A percentile compares a stretch with the other conserved stretches of the same genome.
These are phyloP conservation scores for Brachypalpus laphriformis DNA, from an alignment of 2,888 invertebrate genomes.

Conservation along the genomic window DNA sequence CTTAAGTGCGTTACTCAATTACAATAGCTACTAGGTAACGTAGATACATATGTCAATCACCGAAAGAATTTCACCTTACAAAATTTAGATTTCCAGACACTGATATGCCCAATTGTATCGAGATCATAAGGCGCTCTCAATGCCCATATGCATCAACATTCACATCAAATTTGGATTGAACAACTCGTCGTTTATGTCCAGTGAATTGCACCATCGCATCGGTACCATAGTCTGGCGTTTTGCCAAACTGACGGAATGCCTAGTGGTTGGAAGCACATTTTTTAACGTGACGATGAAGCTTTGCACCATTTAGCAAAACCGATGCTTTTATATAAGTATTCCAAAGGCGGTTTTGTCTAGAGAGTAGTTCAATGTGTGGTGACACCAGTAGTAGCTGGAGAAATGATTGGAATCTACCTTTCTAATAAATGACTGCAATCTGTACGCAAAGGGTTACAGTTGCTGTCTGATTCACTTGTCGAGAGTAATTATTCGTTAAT, in stretches of 20 bases:
- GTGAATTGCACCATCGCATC: slow-evolving; percentile 1
- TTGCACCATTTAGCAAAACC: slow-evolving; percentile 19
- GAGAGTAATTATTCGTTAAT: slow-evolving; percentile 34
- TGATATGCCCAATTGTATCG: slow-evolving; percentile 58
- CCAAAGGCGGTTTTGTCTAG: slow-evolving; percentile 10
- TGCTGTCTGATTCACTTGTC: not conserved
- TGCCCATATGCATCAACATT: slow-evolving; percentile 54
- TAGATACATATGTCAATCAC: slow-evolving; percentile 4
- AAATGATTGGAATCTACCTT: slow-evolving; percentile 9
- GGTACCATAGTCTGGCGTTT: slow-evolving; percentile 10
- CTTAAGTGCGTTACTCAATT: no score
- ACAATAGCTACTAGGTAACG: not conserved
- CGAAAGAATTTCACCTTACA: slow-evolving; percentile 5
- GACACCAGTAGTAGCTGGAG: not conserved
- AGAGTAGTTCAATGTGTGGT: not conserved
- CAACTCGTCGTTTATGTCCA: slow-evolving; percentile 40
- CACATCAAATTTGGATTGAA: slow-evolving; percentile 22
- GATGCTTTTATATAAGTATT: slow-evolving; percentile 26
- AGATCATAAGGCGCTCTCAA: slow-evolving; percentile 69
- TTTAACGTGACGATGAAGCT: not conserved
- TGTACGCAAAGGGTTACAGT: slow-evolving; percentile 8
- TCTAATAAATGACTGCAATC: slow-evolving; percentile 5
- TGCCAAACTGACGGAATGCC: slow-evolving; percentile 30
- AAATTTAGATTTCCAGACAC: slow-evolving; percentile 48
- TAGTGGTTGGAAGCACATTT: not conserved